Base-by-base conservation (phyloP, 2,113 vertebrate species). In the Natator depressus region DNA sequence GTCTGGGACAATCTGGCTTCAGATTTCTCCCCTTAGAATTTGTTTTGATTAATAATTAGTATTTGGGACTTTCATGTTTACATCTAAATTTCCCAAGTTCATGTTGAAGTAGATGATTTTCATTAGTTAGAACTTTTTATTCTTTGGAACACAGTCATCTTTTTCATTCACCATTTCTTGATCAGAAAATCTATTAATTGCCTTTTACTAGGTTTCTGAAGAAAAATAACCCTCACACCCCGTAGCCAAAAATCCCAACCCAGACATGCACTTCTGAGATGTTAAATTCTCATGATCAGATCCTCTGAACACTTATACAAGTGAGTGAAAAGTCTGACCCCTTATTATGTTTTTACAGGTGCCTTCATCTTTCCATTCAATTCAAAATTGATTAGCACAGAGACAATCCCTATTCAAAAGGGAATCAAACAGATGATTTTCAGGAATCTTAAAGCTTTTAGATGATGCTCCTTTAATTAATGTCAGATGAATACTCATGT, bases 101-200 rank as follows among this genome's bases (percentile, higher is more conserved):
- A 25, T 2, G 27, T 10, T 54, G 7, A 94, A 89, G 62, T 62
- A n/a, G 5, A 35, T 0, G 0, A 1, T 5, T 81, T 81, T 38
- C 25, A 14, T 54, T 83, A 11, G 8, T 59, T 85, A 83, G 2
- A 8, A 19, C 38, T 3, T 80, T 72, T 16, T 75, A n/a, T 55
- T 13, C 7, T 49, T 7, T 65, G 59, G 72, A 94, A 85, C 20
- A 24, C 9, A 69, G 2, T 24, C 1, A 42, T 65, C 10, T 92
- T 69, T 17, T 13, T 88, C 3, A n/a, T 80, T 27, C 78, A 9
- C 3, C 11, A 2, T 55, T 90, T 84, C 49, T 83, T 72, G 46
- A 84, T 59, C 24, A 92, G 53, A 3, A 88, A 89, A 92, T 59
- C 0, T 2, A 65, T 78, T 55, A 72, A 47, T 31, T 76, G 5